phyloP scores from a whole-genome alignment of 2,797 vertebrate species.

The Pipistrellus kuhlii region DNA sequence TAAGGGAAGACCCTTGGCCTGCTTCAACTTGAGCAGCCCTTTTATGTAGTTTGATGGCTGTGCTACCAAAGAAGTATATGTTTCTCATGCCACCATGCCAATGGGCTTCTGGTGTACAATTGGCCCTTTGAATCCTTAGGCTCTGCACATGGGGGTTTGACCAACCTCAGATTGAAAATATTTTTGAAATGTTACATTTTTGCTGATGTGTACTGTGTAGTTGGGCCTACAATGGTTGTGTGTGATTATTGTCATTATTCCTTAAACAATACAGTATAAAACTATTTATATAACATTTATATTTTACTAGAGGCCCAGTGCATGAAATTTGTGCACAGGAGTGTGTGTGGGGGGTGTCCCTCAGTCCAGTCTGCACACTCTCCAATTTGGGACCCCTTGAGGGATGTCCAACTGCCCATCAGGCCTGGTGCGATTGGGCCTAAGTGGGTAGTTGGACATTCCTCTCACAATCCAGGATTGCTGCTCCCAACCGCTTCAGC shows the following conservation, averaged over 20 bases:
- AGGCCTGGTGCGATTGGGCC: no score
- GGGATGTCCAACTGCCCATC: no score
- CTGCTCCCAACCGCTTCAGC: no score
- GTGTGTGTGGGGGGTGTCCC: no score
- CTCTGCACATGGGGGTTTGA: not conserved
- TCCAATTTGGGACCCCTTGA: no score
- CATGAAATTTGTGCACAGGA: no score
- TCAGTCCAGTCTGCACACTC: no score
- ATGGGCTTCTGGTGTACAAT: not conserved
- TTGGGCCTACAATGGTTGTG: not conserved
- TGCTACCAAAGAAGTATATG: not conserved
- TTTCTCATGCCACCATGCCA: not conserved
- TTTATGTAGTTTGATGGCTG: not conserved
- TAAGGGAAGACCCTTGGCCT: not conserved
- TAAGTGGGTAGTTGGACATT: no score
- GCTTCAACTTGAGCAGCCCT: not conserved
- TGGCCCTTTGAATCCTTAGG: not conserved
- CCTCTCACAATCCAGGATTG: no score
- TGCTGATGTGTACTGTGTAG: not conserved
- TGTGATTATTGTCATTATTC: not conserved
- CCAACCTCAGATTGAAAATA: not conserved
- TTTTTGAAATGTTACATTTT: not conserved
- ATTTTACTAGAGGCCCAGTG: not conserved
- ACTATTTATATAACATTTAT: not conserved
- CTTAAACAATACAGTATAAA: not conserved